Evolutionary conservation across 2,113 vertebrate genomes (phyloP).

Genomic region (Rhinolophus ferrumequinum): DNA sequence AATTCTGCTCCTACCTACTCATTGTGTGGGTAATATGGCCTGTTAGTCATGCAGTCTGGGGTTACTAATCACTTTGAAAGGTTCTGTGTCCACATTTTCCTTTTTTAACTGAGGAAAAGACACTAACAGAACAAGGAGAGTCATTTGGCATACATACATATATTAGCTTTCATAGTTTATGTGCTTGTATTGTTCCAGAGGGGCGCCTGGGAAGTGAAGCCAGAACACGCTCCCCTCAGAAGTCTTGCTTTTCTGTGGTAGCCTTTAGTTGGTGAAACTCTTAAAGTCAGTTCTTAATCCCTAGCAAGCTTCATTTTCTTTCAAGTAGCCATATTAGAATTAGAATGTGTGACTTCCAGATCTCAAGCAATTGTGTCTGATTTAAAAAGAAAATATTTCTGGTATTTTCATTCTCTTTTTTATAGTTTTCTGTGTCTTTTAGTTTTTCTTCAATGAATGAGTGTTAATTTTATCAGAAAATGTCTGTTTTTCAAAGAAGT

Average conservation of each 20-base stretch:
- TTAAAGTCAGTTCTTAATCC: neutral
- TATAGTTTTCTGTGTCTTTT: neutral
- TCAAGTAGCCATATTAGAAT: neutral
- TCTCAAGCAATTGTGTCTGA: slow-evolving; percentile 11
- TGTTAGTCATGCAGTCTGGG: slow-evolving; percentile 33
- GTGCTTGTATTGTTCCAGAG: neutral
- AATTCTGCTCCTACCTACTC: slow-evolving; percentile 59
- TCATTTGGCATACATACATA: neutral
- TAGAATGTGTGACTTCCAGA: slow-evolving; percentile 4
- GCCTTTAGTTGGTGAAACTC: neutral
- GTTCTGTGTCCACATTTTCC: slow-evolving; percentile 14
- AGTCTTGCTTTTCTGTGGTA: neutral
- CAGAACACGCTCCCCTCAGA: neutral
- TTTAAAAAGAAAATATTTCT: slow-evolving; percentile 25
- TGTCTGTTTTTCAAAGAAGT: slow-evolving; percentile 30
- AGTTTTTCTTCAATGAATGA: neutral
- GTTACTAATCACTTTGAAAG: slow-evolving; percentile 65
- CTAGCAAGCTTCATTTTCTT: neutral
- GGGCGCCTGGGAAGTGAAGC: neutral
- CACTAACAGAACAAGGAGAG: slow-evolving; percentile 34
- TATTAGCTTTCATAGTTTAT: slow-evolving; percentile 7
- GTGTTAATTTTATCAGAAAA: slow-evolving; percentile 28
- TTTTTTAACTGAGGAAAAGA: slow-evolving; percentile 45
- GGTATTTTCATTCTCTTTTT: neutral
- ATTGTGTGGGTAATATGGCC: slow-evolving; percentile 3